These are phyloP conservation scores for Lycaena phlaeas DNA, from an alignment of 2,888 invertebrate species.

Conservation along the genomic window DNA sequence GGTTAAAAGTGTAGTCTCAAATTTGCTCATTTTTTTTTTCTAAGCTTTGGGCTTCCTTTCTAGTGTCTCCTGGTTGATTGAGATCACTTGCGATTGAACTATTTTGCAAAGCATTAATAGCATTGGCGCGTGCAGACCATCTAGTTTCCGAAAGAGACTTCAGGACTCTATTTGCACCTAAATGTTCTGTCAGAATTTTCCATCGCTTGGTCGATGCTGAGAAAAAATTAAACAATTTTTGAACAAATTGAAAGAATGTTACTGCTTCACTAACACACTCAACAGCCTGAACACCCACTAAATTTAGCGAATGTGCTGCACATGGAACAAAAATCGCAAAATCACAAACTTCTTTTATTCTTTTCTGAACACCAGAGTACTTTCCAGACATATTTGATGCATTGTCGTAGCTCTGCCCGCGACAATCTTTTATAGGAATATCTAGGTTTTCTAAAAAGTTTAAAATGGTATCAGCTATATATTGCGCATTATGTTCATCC, in stretches of 20 bases:
- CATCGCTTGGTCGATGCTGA: too few species aligned
- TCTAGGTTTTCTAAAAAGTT: too few species aligned
- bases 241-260: slow-evolving; percentile 11
- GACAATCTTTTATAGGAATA: too few species aligned
- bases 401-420: too few species aligned
- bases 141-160: too few species aligned
- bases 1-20: slow-evolving; percentile 5
- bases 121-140: slow-evolving; percentile 10
- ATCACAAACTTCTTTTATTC: slow-evolving; percentile 14
- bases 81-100: too few species aligned
- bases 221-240: slow-evolving; percentile 11
- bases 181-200: too few species aligned
- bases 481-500: too few species aligned
- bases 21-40: neutral
- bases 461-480: too few species aligned
- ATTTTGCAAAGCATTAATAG: slow-evolving; percentile 9
- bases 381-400: too few species aligned
- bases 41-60: slow-evolving; percentile 7
- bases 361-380: too few species aligned
- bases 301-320: slow-evolving; percentile 6
- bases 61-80: neutral
- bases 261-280: slow-evolving; percentile 11
- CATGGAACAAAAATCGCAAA: slow-evolving; percentile 5
- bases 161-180: too few species aligned
- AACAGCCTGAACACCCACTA: slow-evolving; percentile 9